A percentile compares a stretch with the other conserved stretches of the same genome.
Conservation (phyloP, 2,797 vertebrate genomes). For the Adelosebastes latens region DNA sequence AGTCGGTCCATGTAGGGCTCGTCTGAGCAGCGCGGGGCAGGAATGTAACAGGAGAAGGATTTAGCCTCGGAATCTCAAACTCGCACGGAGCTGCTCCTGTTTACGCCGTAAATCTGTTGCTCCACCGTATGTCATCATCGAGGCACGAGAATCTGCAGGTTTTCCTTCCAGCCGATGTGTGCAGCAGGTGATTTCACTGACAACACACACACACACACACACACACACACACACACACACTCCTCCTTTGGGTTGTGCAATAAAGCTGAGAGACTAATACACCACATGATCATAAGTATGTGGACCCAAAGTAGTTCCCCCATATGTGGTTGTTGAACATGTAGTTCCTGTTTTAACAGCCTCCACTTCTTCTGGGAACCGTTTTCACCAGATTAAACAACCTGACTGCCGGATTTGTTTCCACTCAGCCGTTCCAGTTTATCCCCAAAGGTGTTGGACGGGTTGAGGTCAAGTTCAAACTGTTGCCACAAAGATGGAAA, state of each 20-base stretch:
- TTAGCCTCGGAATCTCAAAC: slow-evolving; percentile 81
- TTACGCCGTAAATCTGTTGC: slow-evolving; percentile 74
- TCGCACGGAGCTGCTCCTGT: slow-evolving; percentile 66
- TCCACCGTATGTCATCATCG: slow-evolving; percentile 24
- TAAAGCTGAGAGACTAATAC: background rate
- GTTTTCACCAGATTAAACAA: background rate
- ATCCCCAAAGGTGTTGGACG: background rate
- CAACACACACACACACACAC: background rate
- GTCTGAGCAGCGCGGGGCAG: slow-evolving; percentile 79
- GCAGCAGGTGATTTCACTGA: slow-evolving; percentile 11
- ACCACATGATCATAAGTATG: background rate
- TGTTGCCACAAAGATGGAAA: background rate
- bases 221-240: background rate
- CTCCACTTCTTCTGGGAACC: background rate
- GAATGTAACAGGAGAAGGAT: slow-evolving; percentile 79
- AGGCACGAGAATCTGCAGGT: slow-evolving; percentile 26
- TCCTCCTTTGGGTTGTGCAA: background rate
- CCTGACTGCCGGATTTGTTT: background rate
- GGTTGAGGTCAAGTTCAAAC: background rate
- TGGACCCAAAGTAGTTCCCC: background rate
- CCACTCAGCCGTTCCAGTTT: background rate
- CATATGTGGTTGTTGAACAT: too few species aligned
- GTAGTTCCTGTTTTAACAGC: background rate
- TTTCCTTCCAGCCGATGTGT: background rate
- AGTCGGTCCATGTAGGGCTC: slow-evolving; percentile 82